These are phyloP conservation scores for Bubalus kerabau DNA, from an alignment of 2,113 vertebrate species.

Conservation along the genomic window DNA sequence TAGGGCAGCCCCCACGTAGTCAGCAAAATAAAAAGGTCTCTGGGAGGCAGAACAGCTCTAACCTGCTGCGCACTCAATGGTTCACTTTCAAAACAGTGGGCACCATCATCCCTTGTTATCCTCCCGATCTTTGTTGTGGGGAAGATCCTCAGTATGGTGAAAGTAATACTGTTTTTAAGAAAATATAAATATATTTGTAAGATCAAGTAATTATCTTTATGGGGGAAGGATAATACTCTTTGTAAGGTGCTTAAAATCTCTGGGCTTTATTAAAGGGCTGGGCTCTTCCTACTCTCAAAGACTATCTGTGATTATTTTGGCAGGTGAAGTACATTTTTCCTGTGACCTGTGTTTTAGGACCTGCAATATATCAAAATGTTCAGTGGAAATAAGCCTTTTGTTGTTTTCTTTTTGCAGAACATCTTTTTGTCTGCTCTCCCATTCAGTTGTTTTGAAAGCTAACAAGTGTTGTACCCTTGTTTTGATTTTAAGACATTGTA, in stretches of 20 bases:
- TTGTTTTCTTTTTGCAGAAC: neutral
- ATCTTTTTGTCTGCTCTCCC: neutral
- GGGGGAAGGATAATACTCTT: neutral
- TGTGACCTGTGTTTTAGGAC: neutral
- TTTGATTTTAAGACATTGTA: neutral
- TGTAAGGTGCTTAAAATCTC: neutral
- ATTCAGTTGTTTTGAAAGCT: neutral
- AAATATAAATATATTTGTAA: neutral
- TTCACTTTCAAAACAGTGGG: neutral
- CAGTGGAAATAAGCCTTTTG: neutral
- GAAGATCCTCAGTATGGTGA: neutral
- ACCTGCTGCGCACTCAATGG: too few species aligned
- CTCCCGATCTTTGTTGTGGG: neutral
- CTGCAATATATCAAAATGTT: neutral
- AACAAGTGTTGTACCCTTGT: neutral
- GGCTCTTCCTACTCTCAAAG: neutral
- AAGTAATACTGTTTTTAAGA: neutral
- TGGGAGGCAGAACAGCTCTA: neutral
- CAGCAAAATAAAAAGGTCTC: neutral
- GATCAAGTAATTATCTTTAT: neutral
- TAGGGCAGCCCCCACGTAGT: neutral
- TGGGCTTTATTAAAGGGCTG: neutral
- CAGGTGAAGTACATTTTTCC: conserved; percentile 27
- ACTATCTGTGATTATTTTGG: conserved; percentile 19
- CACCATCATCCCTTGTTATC: neutral